Evolutionary conservation across 2,888 invertebrate species (phyloP), one percentile per base, ranked within the genome.

Genomic region (Conus canariensis): DNA sequence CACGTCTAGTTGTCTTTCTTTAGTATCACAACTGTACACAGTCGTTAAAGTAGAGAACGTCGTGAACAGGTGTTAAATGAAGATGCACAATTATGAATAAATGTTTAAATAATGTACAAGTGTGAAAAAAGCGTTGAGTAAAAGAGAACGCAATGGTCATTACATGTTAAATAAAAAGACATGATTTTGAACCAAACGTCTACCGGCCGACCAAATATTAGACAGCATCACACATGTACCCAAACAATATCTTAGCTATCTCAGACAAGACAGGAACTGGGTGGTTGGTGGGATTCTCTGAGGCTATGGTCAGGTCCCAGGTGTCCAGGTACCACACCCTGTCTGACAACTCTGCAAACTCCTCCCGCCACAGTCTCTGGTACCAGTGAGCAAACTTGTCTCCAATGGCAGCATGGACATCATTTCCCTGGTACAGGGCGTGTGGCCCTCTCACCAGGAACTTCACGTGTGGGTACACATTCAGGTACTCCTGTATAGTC

Each of bases 251-350:
- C 14, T 60, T 85, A n/a, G n/a, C 10, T 6, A 85, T 85, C n/a
- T 85, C 85, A 12, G 8, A 8, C 12, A 25, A n/a, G 10, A 85
- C 85, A 5, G 25, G 22, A 3, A 22, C 14, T 1, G 85, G 85
- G 25, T 85, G 85, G 4, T 19, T 25, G 9, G 9, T 12, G 22
- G n/a, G 12, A 22, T 85, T 85, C 25, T 85, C 85, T 10, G 60
- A 16, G 22, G 85, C 85, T 25, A 85, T 3, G 0, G 59, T 59
- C 60, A 85, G 10, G 25, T 85, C 85, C 85, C 85, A 85, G n/a
- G 58, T 9, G 60, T 85, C 85, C 59, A 85, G 22, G 25, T 25
- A 85, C 85, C 85, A 85, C 85, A 85, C 85, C 12, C 60, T 85
- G 60, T 85, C 60, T 60, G 9, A 6, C n/a, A 85, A 16, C 8